Conservation (phyloP, 2,113 vertebrate genomes). For the Clarias magur region DNA sequence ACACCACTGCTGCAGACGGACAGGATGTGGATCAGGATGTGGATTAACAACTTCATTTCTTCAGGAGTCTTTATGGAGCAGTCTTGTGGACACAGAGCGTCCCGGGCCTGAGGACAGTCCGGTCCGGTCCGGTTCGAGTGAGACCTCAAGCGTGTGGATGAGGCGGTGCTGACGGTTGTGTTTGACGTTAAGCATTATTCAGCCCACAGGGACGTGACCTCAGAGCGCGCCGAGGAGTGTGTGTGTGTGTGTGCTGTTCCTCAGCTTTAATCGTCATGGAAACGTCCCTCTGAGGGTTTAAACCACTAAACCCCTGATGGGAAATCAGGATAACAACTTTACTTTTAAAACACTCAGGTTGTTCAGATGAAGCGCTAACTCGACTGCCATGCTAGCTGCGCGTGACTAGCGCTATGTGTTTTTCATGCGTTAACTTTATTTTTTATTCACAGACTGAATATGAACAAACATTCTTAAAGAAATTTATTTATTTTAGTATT, state of each 20-base stretch:
- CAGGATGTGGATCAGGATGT: neutral
- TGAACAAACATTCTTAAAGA: neutral
- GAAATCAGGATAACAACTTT: neutral
- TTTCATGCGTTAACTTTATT: too few relatives aligned
- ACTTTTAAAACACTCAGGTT: neutral
- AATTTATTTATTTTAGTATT: neutral
- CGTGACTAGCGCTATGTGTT: neutral
- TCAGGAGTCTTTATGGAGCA: neutral
- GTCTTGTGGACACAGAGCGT: neutral
- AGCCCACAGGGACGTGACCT: neutral
- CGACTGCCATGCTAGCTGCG: neutral
- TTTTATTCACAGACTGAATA: neutral
- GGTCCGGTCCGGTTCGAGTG: neutral
- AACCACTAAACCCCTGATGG: neutral
- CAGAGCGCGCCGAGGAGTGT: neutral
- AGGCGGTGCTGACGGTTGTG: neutral
- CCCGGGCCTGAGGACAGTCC: neutral
- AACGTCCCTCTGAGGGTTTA: neutral
- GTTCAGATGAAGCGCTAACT: neutral
- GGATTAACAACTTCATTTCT: neutral
- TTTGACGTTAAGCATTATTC: neutral
- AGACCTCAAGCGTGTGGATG: neutral
- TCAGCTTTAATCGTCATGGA: neutral
- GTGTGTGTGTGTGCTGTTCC: neutral
- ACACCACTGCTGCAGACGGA: neutral